Conservation (phyloP, 2,888 invertebrate genomes). For the Hoplodrina ambigua region DNA sequence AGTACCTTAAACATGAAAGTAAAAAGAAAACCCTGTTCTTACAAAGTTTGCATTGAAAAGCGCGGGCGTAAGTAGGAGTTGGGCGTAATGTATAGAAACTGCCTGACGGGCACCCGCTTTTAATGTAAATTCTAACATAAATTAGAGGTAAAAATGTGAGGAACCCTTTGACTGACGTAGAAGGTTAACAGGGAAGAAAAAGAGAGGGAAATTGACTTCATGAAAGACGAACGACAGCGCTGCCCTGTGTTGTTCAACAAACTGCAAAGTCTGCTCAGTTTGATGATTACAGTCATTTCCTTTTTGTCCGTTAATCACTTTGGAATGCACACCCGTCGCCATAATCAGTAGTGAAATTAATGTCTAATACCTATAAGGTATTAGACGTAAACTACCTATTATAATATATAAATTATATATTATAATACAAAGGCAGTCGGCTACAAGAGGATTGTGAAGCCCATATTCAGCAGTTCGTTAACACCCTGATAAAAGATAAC, state of each 20-base stretch:
- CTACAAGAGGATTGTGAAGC: neutral
- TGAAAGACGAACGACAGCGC: too few relatives aligned
- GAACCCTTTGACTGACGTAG: neutral
- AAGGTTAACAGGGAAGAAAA: neutral
- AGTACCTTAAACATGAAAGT: neutral
- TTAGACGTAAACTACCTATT: too few relatives aligned
- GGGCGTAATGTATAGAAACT: neutral
- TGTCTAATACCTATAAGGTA: too few relatives aligned
- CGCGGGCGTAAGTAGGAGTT: neutral
- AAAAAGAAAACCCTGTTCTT: conserved; percentile 2
- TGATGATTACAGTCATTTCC: too few relatives aligned
- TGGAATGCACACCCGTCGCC: too few relatives aligned
- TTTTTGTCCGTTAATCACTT: too few relatives aligned
- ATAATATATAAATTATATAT: too few relatives aligned
- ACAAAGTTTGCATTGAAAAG: neutral
- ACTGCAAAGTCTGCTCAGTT: too few relatives aligned
- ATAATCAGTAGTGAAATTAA: too few relatives aligned
- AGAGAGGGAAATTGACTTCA: neutral
- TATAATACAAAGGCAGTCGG: neutral
- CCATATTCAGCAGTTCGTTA: conserved; percentile 19
- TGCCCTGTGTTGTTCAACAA: too few relatives aligned
- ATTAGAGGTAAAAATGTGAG: neutral
- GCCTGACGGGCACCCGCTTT: neutral
- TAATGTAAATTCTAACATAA: neutral
- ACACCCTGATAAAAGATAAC: conserved; percentile 6